Evolutionary conservation across 2,113 vertebrate species (phyloP).

Genomic region (Copsychus sechellarum): DNA sequence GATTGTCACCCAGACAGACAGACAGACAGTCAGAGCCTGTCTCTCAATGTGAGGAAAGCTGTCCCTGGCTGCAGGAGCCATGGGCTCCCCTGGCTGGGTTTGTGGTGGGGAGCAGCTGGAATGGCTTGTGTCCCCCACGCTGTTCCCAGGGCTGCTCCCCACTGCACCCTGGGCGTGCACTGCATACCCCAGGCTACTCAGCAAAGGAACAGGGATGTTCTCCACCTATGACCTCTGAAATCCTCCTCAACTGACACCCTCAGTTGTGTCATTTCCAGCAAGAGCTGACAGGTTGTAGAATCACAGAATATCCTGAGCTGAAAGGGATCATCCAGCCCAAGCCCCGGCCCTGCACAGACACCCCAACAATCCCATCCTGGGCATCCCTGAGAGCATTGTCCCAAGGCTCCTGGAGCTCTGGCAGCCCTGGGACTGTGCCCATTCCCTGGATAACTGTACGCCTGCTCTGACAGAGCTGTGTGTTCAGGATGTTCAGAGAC

Average conservation of each 20-base stretch:
- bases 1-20: background rate
- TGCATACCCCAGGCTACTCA: background rate
- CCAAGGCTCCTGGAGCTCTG: background rate
- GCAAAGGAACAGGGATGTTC: background rate
- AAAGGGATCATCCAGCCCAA: background rate
- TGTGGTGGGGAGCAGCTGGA: background rate
- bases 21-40: background rate
- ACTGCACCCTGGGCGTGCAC: background rate
- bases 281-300: background rate
- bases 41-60: background rate
- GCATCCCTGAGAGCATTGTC: accelerated
- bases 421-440: background rate
- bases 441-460: background rate
- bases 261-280: background rate
- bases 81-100: accelerated
- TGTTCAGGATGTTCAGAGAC: background rate
- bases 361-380: background rate
- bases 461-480: background rate
- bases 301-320: background rate
- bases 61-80: background rate
- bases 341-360: background rate
- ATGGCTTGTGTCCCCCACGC: accelerated
- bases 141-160: background rate
- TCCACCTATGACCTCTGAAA: background rate
- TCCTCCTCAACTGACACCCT: background rate